These are phyloP conservation scores for Emys orbicularis DNA, from an alignment of 2,797 vertebrate genomes.

Conservation along the genomic window DNA sequence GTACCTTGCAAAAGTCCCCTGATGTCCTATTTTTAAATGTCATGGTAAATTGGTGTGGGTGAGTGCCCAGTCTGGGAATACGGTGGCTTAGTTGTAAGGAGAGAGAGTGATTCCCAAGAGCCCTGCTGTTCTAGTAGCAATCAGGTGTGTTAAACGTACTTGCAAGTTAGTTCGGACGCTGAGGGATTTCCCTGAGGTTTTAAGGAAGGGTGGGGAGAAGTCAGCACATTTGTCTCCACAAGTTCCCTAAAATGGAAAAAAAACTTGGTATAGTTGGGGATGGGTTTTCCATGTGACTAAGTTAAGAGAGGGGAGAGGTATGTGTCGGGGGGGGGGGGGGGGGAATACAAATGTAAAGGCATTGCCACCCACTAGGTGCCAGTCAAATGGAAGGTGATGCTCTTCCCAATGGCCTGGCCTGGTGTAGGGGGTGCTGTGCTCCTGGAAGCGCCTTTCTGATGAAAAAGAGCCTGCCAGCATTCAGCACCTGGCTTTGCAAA, in stretches of 20 bases:
- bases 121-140: background rate
- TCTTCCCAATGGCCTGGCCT: background rate
- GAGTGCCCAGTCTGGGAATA: background rate
- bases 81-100: background rate
- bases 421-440: background rate
- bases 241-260: background rate
- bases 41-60: background rate
- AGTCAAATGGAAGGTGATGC: too few relatives aligned
- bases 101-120: background rate
- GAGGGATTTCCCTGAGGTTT: background rate
- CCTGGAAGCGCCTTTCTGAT: background rate
- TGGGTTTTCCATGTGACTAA: background rate
- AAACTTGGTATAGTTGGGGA: background rate
- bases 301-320: background rate
- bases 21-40: background rate
- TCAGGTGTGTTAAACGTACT: background rate
- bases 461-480: background rate
- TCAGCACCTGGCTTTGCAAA: background rate
- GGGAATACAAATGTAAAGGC: background rate
- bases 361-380: background rate
- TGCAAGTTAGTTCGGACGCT: background rate
- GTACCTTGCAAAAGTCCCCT: background rate
- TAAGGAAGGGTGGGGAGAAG: background rate
- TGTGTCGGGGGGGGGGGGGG: too few relatives aligned
- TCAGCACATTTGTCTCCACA: background rate